Percentiles rank a stretch among this genome's conserved stretches.
Conservation (phyloP, 2,113 vertebrate species). For the Gymnarchus niloticus region DNA sequence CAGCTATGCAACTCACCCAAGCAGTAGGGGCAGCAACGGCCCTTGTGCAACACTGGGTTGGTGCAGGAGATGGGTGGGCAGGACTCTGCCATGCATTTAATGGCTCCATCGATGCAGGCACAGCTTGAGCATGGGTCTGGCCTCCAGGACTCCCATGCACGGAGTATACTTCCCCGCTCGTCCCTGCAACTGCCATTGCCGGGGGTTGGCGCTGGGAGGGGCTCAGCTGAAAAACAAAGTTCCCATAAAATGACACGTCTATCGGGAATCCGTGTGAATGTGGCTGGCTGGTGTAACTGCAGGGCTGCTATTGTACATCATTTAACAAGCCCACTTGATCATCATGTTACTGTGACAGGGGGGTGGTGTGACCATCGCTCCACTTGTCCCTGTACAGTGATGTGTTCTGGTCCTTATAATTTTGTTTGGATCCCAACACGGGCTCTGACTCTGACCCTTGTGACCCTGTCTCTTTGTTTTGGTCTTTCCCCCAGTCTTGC, state of each 20-base stretch:
- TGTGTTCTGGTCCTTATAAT: neutral
- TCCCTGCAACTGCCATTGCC: constrained; percentile 80
- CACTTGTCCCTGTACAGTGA: neutral
- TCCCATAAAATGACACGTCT: neutral
- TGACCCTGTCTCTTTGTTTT: neutral
- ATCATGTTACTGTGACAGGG: neutral
- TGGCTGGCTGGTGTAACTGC: neutral
- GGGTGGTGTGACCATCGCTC: too few species aligned
- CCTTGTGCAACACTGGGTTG: constrained; percentile 78
- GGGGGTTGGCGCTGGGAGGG: constrained; percentile 59
- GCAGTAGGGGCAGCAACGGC: constrained; percentile 86
- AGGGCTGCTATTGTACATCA: neutral
- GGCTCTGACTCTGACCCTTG: too few species aligned
- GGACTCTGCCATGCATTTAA: constrained; percentile 79
- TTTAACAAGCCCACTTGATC: neutral
- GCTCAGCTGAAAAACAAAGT: constrained; percentile 66
- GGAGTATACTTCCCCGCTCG: constrained; percentile 76
- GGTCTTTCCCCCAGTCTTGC: neutral
- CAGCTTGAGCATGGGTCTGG: constrained; percentile 83
- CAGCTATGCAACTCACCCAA: constrained; percentile 66
- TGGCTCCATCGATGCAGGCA: constrained; percentile 71
- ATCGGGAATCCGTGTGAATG: neutral
- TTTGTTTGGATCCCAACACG: neutral
- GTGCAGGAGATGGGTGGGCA: constrained; percentile 76
- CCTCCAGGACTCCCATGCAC: constrained; percentile 85